A percentile compares a stretch with the other conserved stretches of the same genome.
These are phyloP conservation scores for Abramis brama DNA, from an alignment of 2,113 vertebrate genomes.

Conservation along the genomic window DNA sequence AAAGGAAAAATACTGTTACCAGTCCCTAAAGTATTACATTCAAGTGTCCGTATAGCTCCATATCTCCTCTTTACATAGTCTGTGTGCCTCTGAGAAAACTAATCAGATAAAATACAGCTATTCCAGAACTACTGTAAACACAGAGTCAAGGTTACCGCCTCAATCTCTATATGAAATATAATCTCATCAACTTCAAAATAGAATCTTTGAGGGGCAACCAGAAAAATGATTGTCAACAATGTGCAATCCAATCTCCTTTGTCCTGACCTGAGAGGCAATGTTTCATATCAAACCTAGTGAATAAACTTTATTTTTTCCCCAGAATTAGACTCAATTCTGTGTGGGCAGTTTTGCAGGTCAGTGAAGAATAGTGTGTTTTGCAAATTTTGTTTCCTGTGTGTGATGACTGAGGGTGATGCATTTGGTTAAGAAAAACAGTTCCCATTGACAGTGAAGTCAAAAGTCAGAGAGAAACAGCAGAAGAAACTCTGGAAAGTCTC, in stretches of 20 bases:
- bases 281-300: neutral
- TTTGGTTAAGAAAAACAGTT: neutral
- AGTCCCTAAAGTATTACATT: slow-evolving; percentile 41
- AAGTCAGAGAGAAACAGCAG: slow-evolving; percentile 3
- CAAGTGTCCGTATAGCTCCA: neutral
- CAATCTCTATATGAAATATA: slow-evolving; percentile 42
- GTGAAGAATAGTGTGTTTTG: slow-evolving; percentile 4
- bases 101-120: slow-evolving; percentile 42
- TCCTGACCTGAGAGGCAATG: slow-evolving; percentile 8
- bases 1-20: slow-evolving; percentile 38
- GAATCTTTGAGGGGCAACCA: slow-evolving; percentile 31
- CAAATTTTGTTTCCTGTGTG: slow-evolving; percentile 3
- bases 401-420: neutral
- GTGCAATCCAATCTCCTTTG: slow-evolving; percentile 32
- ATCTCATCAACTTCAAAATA: slow-evolving; percentile 24
- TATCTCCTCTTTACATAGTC: slow-evolving; percentile 1
- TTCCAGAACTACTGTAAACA: slow-evolving; percentile 26
- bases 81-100: slow-evolving; percentile 25
- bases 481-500: neutral
- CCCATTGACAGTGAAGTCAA: neutral
- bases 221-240: slow-evolving; percentile 38
- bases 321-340: slow-evolving; percentile 20
- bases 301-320: slow-evolving; percentile 35
- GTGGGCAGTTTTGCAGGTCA: slow-evolving; percentile 23
- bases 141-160: slow-evolving; percentile 46